Base-by-base conservation (phyloP, 2,113 vertebrate species). In the Azemiops feae region DNA sequence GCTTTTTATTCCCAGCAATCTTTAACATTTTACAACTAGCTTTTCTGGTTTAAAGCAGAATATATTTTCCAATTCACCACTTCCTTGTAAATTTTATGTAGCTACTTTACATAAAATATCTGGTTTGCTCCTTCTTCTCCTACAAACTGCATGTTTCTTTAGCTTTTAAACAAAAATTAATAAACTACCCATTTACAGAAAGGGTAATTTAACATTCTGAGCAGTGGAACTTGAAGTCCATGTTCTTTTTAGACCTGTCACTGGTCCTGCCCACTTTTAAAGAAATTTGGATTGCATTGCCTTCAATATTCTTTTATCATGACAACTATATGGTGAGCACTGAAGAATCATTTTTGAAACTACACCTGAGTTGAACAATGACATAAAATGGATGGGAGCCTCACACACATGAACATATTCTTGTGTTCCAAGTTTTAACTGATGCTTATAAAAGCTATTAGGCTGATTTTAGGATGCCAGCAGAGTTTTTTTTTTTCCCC, bases 11-110 rank as follows among this genome's bases (percentile, higher is more conserved):
- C 85, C 1, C 89, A 4, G 30, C 4, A 1, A 3, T 47, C 47
- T 93, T 93, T 94, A 43, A 94, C n/a, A 88, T 22, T 55, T 91
- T 89, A 30, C 27, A 93, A 94, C 81, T 57, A 89, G 11, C 3
- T 90, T 90, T 92, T 43, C 6, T 53, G 27, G 43, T 30, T 89
- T 39, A 88, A 87, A 54, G 50, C 81, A 47, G 53, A 4, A 81
- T 22, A 57, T 55, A 34, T 22, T 89, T 34, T 11, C 27, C 50
- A 20, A 50, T 34, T 93, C 87, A 89, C 27, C 58, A 52, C 16
- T 90, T 64, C 30, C 34, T 88, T 88, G 43, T 34, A 88, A 16
- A 4, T 16, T 25, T 50, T 92, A 74, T 11, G 14, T 1, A 22
- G n/a, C 89, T 57, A 88, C 57, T 91, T 57, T 81, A 92, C 85